Conservation (phyloP, 2,113 vertebrate species). For the Talpa occidentalis region DNA sequence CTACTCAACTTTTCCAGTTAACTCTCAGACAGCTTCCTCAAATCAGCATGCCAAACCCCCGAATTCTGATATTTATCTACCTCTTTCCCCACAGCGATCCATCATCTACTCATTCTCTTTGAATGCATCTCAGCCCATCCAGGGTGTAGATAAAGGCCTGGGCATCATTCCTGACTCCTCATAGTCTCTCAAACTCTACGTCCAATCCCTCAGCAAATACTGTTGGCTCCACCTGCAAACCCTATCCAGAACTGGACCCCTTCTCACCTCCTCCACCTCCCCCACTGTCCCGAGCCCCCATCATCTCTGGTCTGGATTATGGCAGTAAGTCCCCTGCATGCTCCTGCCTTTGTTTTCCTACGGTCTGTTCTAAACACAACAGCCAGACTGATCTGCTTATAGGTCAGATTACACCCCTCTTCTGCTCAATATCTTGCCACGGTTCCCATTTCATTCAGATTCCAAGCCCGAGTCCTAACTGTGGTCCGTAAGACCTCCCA, state of each 20-base stretch:
- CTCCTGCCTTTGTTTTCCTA: neutral
- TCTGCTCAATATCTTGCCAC: neutral
- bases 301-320: neutral
- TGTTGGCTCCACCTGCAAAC: neutral
- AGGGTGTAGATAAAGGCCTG: neutral
- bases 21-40: neutral
- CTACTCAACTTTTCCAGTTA: neutral
- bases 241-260: neutral
- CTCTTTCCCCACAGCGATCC: conserved; percentile 1
- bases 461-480: neutral
- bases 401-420: neutral
- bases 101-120: neutral
- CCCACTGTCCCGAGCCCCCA: neutral
- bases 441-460: neutral
- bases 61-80: neutral
- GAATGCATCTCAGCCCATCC: neutral
- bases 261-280: neutral
- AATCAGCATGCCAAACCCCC: neutral
- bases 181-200: neutral
- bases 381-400: neutral
- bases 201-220: neutral
- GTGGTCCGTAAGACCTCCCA: neutral
- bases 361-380: neutral
- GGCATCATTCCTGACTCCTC: neutral
- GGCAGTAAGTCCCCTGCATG: neutral